Conservation (phyloP, 2,113 vertebrate genomes). For the Cyanoramphus novaezelandiae region DNA sequence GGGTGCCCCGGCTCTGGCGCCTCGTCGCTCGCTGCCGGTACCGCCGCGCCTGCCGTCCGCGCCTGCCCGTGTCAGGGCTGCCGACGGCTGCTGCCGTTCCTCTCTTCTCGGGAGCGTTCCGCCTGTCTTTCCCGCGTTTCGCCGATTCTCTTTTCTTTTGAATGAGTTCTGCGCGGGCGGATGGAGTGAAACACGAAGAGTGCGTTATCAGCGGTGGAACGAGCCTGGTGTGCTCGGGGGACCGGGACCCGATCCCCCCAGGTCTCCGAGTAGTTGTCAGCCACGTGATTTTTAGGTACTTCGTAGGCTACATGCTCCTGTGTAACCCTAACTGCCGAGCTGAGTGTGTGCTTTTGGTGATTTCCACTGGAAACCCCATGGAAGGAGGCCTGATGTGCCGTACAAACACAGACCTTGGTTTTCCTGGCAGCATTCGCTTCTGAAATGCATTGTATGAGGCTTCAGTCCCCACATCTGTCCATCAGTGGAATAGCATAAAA, state of each 20-base stretch:
- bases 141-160: rapidly evolving
- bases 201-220: rapidly evolving
- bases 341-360: not conserved
- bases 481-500: not conserved
- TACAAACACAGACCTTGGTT: not conserved
- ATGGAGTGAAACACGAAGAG: rapidly evolving
- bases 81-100: not conserved
- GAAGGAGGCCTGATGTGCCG: not conserved
- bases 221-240: not conserved
- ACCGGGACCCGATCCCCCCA: too few relatives aligned
- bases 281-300: not conserved
- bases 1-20: not conserved
- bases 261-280: not conserved
- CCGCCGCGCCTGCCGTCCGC: not conserved
- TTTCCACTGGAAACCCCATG: slow-evolving; percentile 57
- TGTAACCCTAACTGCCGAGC: not conserved
- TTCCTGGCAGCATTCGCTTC: rapidly evolving
- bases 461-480: not conserved
- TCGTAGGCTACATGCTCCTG: rapidly evolving
- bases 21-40: not conserved
- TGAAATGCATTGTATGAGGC: rapidly evolving
- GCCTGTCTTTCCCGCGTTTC: rapidly evolving
- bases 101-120: too few relatives aligned
- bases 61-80: rapidly evolving
- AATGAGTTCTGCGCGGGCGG: rapidly evolving